Base-by-base conservation (phyloP, 2,797 vertebrate genomes). In the Cyclopterus lumpus region DNA sequence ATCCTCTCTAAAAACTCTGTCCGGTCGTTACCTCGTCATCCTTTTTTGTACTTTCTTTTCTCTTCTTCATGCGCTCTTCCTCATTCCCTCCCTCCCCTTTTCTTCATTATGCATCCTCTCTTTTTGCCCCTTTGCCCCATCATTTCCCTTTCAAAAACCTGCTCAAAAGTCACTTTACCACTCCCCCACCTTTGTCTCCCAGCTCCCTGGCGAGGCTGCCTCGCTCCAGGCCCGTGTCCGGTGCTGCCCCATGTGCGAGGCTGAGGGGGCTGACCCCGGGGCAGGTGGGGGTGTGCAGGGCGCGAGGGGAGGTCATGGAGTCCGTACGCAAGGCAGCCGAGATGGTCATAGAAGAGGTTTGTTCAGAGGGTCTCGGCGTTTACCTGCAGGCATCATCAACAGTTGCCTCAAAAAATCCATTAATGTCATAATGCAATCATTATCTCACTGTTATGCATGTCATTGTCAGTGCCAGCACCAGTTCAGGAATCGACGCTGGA, bases 301-400 rank as follows among this genome's bases (percentile, higher is more conserved):
- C 73, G 26, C 92, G 95, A 86, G 90, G 88, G 81, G 95, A 95
- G 93, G 93, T 95, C 83, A 95, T 96, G 96, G 95, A 95, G 82
- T 94, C 76, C 0, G 93, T 95, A 75, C 94, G 92, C 87, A 79
- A 70, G 40, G 95, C 93, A 0, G 82, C 81, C 0, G 94, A 96
- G 88, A 94, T 96, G 94, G 95, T 95, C 60, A 93, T 95, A 18
- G 92, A 95, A 40, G 92, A 96, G 94, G 95, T 95, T 91, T 8
- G 83, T 44, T 9, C 11, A 14, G 14, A 15, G 38, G 38, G 9
- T 24, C 12, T 48, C 10, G 24, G 3, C 28, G n/a, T 79, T 30
- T 55, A 59, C 24, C 15, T 48, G 24, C 9, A 57, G 1, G 12
- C 24, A 53, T 32, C 22, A 28, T 22, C 10, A 11, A 11, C 24